These are phyloP conservation scores for Decapterus maruadsi DNA, from an alignment of 2,797 vertebrate genomes.

Conservation along the genomic window DNA sequence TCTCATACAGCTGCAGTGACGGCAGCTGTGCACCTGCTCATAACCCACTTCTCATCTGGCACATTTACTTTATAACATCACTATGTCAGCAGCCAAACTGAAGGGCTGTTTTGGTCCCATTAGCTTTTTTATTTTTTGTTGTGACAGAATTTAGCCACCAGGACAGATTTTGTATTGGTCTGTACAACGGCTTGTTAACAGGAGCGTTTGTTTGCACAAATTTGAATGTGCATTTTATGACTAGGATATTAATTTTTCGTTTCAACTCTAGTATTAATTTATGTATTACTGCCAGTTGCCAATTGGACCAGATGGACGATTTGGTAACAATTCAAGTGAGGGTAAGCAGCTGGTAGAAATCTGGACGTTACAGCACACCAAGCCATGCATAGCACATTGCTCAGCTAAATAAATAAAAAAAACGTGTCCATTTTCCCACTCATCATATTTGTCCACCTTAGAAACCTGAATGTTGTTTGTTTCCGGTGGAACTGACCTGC, in stretches of 20 bases:
- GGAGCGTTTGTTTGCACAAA: neutral
- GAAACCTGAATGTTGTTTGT: neutral
- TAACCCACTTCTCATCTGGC: neutral
- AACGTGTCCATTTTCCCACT: neutral
- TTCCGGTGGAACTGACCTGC: conserved; percentile 9
- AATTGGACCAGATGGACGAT: neutral
- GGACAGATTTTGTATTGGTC: neutral
- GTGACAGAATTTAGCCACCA: neutral
- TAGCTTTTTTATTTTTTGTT: conserved; percentile 9
- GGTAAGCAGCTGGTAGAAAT: neutral
- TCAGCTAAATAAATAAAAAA: neutral
- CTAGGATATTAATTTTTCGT: neutral
- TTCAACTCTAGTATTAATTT: neutral
- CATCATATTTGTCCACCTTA: neutral
- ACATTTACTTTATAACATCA: neutral
- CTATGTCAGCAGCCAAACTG: neutral
- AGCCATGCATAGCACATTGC: neutral
- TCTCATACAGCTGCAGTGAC: neutral
- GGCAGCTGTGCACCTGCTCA: neutral
- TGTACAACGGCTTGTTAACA: neutral
- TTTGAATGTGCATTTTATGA: neutral
- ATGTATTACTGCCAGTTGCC: neutral
- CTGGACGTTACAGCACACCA: neutral
- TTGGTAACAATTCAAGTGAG: neutral
- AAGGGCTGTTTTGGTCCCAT: conserved; percentile 1